Percentiles rank a stretch among this genome's conserved stretches.
phyloP scores from a whole-genome alignment of 2,888 invertebrate species.

The Callinectes sapidus region DNA sequence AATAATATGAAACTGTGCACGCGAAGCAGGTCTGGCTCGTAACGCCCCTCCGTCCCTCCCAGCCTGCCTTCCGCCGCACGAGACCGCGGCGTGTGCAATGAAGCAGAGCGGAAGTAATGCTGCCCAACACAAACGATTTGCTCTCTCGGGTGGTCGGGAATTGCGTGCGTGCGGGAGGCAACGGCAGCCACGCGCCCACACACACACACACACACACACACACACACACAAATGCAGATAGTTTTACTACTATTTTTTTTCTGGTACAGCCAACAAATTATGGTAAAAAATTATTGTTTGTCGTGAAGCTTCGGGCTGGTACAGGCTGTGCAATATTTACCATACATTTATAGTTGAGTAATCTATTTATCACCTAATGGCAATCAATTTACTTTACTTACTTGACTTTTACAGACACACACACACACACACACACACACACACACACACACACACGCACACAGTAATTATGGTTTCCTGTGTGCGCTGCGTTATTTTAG shows the following conservation, averaged over 20 bases:
- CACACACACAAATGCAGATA: no score
- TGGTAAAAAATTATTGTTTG: no score
- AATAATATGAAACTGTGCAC: background rate
- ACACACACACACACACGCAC: background rate
- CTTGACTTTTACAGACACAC: no score
- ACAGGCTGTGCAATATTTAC: no score
- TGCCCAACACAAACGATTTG: background rate
- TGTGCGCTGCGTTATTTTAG: background rate
- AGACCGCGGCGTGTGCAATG: slow-evolving; percentile 11
- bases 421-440: background rate
- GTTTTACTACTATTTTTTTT: no score
- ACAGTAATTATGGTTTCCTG: background rate
- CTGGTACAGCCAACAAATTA: no score
- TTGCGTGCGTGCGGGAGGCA: background rate
- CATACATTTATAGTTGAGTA: no score
- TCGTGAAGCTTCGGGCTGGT: no score
- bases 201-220: background rate
- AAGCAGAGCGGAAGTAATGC: slow-evolving; percentile 18
- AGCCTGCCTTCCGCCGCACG: background rate
- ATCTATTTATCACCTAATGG: no score
- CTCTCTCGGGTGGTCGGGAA: background rate
- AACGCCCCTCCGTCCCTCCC: background rate
- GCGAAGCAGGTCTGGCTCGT: background rate
- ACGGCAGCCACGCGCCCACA: background rate
- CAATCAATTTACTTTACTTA: no score